These are phyloP conservation scores for Pipistrellus pygmaeus DNA, from an alignment of 2,797 vertebrate species.

Conservation along the genomic window DNA sequence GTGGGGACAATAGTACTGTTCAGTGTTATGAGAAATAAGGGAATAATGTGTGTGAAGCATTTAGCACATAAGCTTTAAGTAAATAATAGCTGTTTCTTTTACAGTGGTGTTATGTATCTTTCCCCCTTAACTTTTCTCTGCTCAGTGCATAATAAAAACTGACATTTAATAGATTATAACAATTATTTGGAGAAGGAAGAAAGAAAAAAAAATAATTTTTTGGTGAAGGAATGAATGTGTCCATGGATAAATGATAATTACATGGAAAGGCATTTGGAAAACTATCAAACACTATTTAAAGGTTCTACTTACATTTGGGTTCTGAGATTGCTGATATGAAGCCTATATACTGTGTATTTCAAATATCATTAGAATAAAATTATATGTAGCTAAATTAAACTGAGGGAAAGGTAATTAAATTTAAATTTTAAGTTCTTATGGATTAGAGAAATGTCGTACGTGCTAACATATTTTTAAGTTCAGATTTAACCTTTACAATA, in stretches of 20 bases:
- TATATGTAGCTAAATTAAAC: conserved; percentile 23
- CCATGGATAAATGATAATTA: conserved; percentile 60
- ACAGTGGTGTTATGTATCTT: background rate
- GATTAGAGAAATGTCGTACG: conserved; percentile 12
- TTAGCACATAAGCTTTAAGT: background rate
- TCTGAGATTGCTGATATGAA: conserved; percentile 31
- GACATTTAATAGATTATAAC: conserved; percentile 6
- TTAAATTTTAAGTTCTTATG: conserved; percentile 55
- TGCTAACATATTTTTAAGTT: conserved; percentile 47
- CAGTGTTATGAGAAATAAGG: conserved; percentile 28
- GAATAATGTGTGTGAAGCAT: background rate
- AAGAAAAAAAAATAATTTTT: background rate
- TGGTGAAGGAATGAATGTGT: conserved; percentile 51
- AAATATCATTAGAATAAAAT: background rate
- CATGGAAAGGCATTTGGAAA: conserved; percentile 14
- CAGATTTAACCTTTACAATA: conserved; percentile 44
- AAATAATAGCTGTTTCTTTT: conserved; percentile 35
- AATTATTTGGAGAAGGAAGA: conserved; percentile 37
- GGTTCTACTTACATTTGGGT: conserved; percentile 17
- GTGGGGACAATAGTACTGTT: background rate
- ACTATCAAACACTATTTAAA: conserved; percentile 41
- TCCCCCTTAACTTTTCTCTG: background rate
- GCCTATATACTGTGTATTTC: background rate
- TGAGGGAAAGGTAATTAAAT: background rate
- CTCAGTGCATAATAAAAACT: background rate